These are phyloP conservation scores for Entomyzon cyanotis DNA, from an alignment of 2,113 vertebrate genomes.

Conservation along the genomic window DNA sequence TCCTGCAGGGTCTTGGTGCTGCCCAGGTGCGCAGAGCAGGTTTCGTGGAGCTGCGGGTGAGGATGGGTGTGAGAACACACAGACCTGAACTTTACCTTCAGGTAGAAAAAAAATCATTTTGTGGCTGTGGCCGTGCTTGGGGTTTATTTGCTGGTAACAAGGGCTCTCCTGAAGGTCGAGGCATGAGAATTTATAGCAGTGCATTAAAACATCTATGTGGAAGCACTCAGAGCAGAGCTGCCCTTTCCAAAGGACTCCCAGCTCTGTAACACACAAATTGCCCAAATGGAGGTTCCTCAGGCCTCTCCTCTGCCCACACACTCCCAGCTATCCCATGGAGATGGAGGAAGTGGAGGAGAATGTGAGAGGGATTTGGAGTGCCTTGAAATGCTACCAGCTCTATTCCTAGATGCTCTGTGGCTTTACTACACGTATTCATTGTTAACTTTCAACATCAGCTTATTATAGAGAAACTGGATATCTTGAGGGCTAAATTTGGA, in stretches of 20 bases:
- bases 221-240: neutral
- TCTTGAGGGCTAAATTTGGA: constrained; percentile 60
- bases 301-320: rapidly evolving
- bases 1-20: neutral
- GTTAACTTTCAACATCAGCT: neutral
- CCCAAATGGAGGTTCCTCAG: neutral
- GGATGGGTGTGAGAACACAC: rapidly evolving
- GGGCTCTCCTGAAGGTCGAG: neutral
- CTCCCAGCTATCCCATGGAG: neutral
- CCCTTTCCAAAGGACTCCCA: neutral
- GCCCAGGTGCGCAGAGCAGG: neutral
- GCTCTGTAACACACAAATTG: neutral
- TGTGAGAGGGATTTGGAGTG: neutral
- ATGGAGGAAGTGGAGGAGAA: neutral
- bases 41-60: rapidly evolving
- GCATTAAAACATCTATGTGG: neutral
- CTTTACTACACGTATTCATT: constrained; percentile 14
- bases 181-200: neutral
- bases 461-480: constrained; percentile 41
- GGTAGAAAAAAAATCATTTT: neutral
- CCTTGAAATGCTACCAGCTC: neutral
- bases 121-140: neutral
- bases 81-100: neutral
- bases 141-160: neutral
- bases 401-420: constrained; percentile 6